phyloP scores from a whole-genome alignment of 1,140 invertebrate genomes.

The Diploscapter pachys region DNA sequence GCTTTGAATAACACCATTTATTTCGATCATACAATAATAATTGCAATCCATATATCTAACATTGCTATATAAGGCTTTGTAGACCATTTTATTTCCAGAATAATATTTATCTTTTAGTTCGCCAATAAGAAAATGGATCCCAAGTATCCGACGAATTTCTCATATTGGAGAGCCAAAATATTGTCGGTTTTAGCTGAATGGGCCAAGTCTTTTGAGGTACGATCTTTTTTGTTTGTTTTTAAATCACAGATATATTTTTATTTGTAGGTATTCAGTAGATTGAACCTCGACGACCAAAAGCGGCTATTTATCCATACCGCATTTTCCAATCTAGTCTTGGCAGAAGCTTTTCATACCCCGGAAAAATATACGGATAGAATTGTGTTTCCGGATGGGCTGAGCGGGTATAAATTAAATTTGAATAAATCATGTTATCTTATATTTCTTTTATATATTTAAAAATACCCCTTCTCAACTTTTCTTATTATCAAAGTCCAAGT shows the following conservation, averaged over 20 bases:
- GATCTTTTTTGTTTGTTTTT: background rate
- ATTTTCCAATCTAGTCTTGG: conserved; percentile 55
- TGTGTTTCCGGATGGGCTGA: conserved; percentile 45
- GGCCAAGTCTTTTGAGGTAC: conserved; percentile 49
- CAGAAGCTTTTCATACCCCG: conserved; percentile 57
- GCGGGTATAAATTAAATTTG: conserved; percentile 6
- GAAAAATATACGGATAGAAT: conserved; percentile 53
- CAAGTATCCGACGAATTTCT: conserved; percentile 52
- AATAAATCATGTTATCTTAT: no score
- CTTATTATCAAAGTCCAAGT: no score
- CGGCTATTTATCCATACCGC: conserved; percentile 48
- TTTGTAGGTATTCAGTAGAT: conserved; percentile 36
- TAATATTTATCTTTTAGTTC: conserved; percentile 38
- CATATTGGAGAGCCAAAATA: conserved; percentile 56
- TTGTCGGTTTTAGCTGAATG: conserved; percentile 53
- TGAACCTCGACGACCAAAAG: conserved; percentile 43
- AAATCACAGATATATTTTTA: background rate
- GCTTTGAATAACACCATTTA: conserved; percentile 1
- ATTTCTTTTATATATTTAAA: no score
- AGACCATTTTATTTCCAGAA: no score
- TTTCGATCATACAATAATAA: background rate
- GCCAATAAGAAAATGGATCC: conserved; percentile 41
- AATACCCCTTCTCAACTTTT: no score
- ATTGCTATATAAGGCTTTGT: no score
- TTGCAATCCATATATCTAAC: background rate